These are phyloP conservation scores for Emys orbicularis DNA, from an alignment of 2,797 vertebrate species.

Conservation along the genomic window DNA sequence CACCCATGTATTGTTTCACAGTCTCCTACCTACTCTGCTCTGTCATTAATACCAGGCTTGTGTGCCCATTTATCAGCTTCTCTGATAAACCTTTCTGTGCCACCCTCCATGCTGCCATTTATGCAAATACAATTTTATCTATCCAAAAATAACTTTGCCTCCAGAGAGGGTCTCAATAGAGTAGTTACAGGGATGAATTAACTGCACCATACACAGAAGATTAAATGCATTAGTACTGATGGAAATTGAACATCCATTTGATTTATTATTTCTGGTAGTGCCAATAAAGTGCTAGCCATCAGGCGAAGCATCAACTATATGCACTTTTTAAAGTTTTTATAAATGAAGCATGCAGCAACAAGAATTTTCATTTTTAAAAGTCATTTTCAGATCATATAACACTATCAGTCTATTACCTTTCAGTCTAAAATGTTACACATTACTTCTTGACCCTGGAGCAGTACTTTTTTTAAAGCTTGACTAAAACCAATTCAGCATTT, in stretches of 20 bases:
- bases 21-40: neutral
- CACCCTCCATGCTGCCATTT: constrained; percentile 17
- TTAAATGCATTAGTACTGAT: neutral
- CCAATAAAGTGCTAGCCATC: neutral
- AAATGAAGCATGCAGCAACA: neutral
- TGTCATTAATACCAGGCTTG: neutral
- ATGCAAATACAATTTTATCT: constrained; percentile 28
- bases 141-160: constrained; percentile 28
- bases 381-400: neutral
- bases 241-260: neutral
- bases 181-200: neutral
- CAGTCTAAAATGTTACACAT: neutral
- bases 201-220: neutral
- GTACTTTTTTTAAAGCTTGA: neutral
- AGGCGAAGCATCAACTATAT: neutral
- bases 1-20: neutral
- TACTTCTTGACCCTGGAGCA: neutral
- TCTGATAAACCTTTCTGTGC: neutral
- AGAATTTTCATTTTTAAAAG: neutral
- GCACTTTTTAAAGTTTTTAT: neutral
- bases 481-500: neutral
- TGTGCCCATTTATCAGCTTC: constrained; percentile 40
- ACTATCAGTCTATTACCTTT: neutral
- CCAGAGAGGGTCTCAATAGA: neutral
- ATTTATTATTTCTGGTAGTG: neutral